phyloP scores from a whole-genome alignment of 2,113 vertebrate genomes.

The Coreoperca whiteheadi region DNA sequence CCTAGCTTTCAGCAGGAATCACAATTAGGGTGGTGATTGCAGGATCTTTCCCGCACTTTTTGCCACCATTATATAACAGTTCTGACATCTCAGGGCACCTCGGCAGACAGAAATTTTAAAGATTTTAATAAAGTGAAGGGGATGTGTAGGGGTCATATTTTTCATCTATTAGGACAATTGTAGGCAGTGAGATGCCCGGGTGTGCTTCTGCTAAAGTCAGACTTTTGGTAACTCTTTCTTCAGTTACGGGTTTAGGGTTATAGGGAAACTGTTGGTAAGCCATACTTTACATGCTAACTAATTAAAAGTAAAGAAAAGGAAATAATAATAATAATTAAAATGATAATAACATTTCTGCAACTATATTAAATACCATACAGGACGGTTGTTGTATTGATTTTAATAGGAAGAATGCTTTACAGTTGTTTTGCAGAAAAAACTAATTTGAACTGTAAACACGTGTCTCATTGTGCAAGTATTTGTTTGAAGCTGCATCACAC shows the following conservation, averaged over 20 bases:
- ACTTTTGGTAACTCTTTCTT: background rate
- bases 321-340: background rate
- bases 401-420: slow-evolving; percentile 6
- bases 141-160: slow-evolving; percentile 52
- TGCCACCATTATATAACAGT: slow-evolving; percentile 42
- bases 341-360: background rate
- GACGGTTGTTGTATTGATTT: background rate
- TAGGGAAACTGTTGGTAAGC: background rate
- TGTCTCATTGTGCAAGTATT: slow-evolving; percentile 75
- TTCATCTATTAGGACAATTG: slow-evolving; percentile 40
- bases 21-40: slow-evolving; percentile 73
- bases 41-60: slow-evolving; percentile 33
- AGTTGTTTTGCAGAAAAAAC: slow-evolving; percentile 51
- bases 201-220: slow-evolving; percentile 60
- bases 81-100: slow-evolving; percentile 62
- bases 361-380: background rate
- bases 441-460: slow-evolving; percentile 68
- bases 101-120: slow-evolving; percentile 70
- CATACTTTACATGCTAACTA: background rate
- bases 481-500: slow-evolving; percentile 67
- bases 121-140: slow-evolving; percentile 65
- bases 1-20: slow-evolving; percentile 70
- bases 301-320: background rate
- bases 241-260: background rate
- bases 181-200: slow-evolving; percentile 42